Base-by-base conservation (phyloP, 2,888 invertebrate genomes). In the Andrena marginata region DNA sequence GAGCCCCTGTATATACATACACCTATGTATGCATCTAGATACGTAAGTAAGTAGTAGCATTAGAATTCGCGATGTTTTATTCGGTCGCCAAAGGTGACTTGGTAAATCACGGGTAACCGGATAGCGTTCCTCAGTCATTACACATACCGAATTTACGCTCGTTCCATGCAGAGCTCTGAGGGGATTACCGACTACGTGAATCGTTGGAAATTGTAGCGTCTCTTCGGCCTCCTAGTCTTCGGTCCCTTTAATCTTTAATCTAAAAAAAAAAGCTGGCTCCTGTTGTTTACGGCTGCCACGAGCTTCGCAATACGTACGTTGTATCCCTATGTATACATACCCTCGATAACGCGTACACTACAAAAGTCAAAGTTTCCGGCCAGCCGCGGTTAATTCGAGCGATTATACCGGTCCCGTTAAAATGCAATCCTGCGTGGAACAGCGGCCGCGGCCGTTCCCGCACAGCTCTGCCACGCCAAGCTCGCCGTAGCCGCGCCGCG, bases 91-190 rank as follows among this genome's bases (percentile, higher is more conserved):
- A 86, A 91, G 87, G 89, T 85, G 86, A 87, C 85, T 89, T 82
- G 86, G 89, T 90, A 91, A 92, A 92, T 92, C 92, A 90, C 83
- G 82, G 70, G 83, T 82, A 83, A 89, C 85, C 86, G 89, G 86
- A 86, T 88, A 82, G 85, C 85, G 79, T 78, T 75, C 72, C 77
- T 70, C 77, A 84, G 77, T 80, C 82, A 79, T 89, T 85, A 85
- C 82, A 13, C 3, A 35, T 35, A 87, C 82, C 89, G 63, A 87
- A 85, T 89, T 88, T 88, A 87, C 88, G 82, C 77, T 80, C 77
- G 82, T 80, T 77, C 85, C 68, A 68, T 69, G 72, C 78, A 73
- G 77, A 48, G 68, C 54, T 7, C 26, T 7, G 2, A 5, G 67
- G 67, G 83, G 54, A 68, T 87, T 80, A 80, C 76, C 8, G 23